Evolutionary conservation across 1,140 invertebrate genomes (phyloP), one percentile per base, ranked within the genome.

Genomic region (Druon quercuslanigerum): DNA sequence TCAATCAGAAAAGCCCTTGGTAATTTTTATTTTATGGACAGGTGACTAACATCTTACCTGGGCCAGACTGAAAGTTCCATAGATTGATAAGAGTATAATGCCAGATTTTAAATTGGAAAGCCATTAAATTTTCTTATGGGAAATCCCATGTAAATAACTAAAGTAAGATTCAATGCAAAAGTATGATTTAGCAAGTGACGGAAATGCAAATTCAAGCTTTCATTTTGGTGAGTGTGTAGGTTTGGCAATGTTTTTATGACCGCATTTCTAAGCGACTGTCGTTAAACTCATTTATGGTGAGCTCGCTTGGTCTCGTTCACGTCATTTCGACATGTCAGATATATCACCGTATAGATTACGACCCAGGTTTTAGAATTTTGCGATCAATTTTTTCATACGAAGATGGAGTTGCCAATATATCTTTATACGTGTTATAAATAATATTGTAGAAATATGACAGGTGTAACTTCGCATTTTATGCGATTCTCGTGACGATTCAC

Each of bases 201-300:
- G 25, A 25, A 57, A 57, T 13, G 33, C 5, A 60, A 1, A 60
- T 33, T 66, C 14, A 33, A 16, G 12, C 40, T 40, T 66, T 66
- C 33, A 66, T 66, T 66, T 66, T 66, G 60, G 33, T 0, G 60
- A 40, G 25, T 25, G 46, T n/a, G 54, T 20, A 56, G 8, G 8
- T 6, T 20, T 19, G 57, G 57, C 25, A 66, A 33, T 46, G n/a
- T 40, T 14, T 33, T 66, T 66, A 66, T 66, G 33, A 40, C 20
- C 25, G n/a, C 33, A 66, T 66, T 66, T 66, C 20, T 40, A 51
- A 75, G 56, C 33, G 74, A 52, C 51, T 71, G 66, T 60, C 40
- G 74, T 71, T 54, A 75, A 75, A 75, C 14, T 66, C 66, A 33
- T 75, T 75, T 75, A 75, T 71, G 40, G 74, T 71, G 14, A 20